Conservation (phyloP, 2,888 invertebrate species). For the Calliopum simillimum region DNA sequence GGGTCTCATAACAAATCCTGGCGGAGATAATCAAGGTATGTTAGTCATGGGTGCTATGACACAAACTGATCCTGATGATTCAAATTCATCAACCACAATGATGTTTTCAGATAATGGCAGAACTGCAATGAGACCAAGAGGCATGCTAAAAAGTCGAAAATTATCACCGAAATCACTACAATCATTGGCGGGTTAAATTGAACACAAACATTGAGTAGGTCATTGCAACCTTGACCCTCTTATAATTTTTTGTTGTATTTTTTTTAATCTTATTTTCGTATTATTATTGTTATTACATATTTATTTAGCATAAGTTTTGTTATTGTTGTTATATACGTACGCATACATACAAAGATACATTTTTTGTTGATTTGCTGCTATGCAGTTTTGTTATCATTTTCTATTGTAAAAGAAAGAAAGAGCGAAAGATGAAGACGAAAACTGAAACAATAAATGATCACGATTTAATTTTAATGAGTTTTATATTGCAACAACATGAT, state of each 20-base stretch:
- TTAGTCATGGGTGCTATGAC: slow-evolving; percentile 20
- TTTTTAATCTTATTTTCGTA: slow-evolving; percentile 7
- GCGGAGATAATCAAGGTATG: slow-evolving; percentile 41
- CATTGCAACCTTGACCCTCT: too few species aligned
- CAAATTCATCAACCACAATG: slow-evolving; percentile 6
- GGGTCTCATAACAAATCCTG: slow-evolving; percentile 49
- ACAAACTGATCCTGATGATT: slow-evolving; percentile 6
- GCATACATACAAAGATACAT: too few species aligned
- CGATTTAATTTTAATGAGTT: too few species aligned
- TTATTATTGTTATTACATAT: slow-evolving; percentile 24
- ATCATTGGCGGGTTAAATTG: slow-evolving; percentile 55
- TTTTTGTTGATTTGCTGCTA: background rate
- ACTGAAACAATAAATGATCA: too few species aligned
- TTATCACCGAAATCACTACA: slow-evolving; percentile 56
- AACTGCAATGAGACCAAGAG: background rate
- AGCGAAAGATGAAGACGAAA: too few species aligned
- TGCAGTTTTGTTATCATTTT: too few species aligned
- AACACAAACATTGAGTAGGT: background rate
- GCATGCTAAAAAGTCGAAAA: slow-evolving; percentile 55
- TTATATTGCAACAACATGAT: too few species aligned
- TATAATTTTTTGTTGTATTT: background rate
- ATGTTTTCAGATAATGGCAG: slow-evolving; percentile 20
- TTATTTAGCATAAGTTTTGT: slow-evolving; percentile 32
- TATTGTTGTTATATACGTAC: slow-evolving; percentile 1
- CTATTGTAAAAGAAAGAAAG: too few species aligned